Conservation (phyloP, 2,113 vertebrate species). For the Campylorhamphus procurvoides region DNA sequence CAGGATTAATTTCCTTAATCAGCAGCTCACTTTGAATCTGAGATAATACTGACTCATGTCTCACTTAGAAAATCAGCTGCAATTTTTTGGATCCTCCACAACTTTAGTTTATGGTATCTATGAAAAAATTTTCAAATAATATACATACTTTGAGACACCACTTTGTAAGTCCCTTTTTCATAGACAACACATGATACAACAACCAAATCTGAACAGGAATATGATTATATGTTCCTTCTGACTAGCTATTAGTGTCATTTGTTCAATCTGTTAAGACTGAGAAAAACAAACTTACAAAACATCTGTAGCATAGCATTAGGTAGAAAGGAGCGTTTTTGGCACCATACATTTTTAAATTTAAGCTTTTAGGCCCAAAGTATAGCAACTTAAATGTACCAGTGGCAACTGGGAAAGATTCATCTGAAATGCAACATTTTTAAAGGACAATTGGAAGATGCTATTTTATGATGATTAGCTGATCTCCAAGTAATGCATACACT, state of each 20-base stretch:
- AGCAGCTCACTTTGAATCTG: neutral
- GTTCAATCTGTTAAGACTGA: conserved; percentile 23
- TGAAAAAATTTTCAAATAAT: neutral
- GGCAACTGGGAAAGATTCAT: conserved; percentile 30
- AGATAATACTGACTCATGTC: neutral
- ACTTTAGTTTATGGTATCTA: neutral
- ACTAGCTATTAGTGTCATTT: neutral
- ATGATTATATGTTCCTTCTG: neutral
- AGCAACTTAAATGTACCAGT: conserved; percentile 31
- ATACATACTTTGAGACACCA: neutral
- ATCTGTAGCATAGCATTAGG: conserved; percentile 51
- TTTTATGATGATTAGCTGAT: neutral
- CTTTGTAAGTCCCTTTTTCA: neutral
- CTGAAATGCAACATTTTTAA: conserved; percentile 18
- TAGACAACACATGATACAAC: neutral
- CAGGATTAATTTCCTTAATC: neutral
- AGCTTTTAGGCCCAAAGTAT: conserved; percentile 29
- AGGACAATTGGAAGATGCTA: neutral
- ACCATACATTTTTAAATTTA: conserved; percentile 58
- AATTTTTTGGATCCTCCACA: neutral
- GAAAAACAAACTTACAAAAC: conserved; percentile 45
- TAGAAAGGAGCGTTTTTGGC: conserved; percentile 74
- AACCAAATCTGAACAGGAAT: neutral
- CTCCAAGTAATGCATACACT: neutral
- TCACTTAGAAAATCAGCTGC: neutral